Percentiles rank a stretch among this genome's conserved stretches.
phyloP scores from a whole-genome alignment of 1,140 invertebrate species.

The Solen grandis region DNA sequence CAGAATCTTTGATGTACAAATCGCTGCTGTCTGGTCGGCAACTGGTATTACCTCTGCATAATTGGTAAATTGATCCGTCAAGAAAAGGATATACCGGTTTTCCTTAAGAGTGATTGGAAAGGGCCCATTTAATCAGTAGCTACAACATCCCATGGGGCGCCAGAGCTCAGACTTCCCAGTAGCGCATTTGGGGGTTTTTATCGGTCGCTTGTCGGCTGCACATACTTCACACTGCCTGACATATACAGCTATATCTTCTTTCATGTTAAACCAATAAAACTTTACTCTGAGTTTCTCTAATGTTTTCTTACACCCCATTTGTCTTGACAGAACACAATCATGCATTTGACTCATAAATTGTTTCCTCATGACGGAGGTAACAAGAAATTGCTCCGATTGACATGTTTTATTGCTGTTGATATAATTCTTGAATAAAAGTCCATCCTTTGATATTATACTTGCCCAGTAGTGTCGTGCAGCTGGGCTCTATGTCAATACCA shows the following conservation, averaged over 20 bases:
- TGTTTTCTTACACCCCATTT: slow-evolving; percentile 14
- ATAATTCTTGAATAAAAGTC: not conserved
- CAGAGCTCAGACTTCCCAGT: slow-evolving; percentile 2
- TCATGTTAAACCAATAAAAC: slow-evolving; percentile 8
- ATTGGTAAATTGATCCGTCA: slow-evolving; percentile 18
- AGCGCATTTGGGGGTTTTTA: not conserved
- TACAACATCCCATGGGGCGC: slow-evolving; percentile 20
- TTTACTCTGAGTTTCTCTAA: not conserved
- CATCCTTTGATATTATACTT: not conserved
- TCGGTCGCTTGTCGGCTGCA: slow-evolving; percentile 3
- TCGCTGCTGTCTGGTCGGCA: not conserved
- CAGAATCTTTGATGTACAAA: slow-evolving; percentile 2
- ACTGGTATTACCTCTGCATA: slow-evolving; percentile 5
- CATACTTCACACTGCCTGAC: slow-evolving; percentile 12
- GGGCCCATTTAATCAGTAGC: slow-evolving; percentile 17
- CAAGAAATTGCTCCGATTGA: not conserved
- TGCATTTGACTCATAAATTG: not conserved
- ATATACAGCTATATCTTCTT: slow-evolving; percentile 5
- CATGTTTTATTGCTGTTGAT: not conserved
- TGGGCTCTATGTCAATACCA: not conserved
- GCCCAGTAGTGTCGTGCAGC: slow-evolving; percentile 2
- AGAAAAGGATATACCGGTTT: slow-evolving; percentile 10
- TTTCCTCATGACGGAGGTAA: not conserved
- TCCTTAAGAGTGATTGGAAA: not conserved
- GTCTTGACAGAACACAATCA: not conserved